phyloP scores from a whole-genome alignment of 2,797 vertebrate species.

The Danio kyathit region DNA sequence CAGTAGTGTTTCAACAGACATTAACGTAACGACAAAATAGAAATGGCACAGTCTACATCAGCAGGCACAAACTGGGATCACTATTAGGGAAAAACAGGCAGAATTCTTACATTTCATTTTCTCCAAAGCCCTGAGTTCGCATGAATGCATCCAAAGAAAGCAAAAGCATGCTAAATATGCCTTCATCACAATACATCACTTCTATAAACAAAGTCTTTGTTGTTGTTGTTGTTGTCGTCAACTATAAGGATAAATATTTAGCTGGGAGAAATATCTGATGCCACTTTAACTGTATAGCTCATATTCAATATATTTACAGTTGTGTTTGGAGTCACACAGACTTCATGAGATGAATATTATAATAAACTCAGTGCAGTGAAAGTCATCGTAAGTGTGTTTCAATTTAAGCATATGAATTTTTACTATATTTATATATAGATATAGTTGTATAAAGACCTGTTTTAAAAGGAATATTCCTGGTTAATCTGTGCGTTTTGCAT shows the following conservation, averaged over 20 bases:
- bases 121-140: constrained; percentile 42
- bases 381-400: background rate
- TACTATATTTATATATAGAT: background rate
- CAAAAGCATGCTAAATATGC: constrained; percentile 25
- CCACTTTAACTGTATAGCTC: background rate
- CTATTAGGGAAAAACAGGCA: background rate
- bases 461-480: background rate
- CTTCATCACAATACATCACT: constrained; percentile 3
- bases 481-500: background rate
- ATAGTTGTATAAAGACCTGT: background rate
- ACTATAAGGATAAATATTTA: background rate
- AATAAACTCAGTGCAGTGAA: constrained; percentile 30
- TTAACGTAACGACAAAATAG: background rate
- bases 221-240: background rate
- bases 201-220: background rate
- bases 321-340: background rate
- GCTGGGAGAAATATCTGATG: background rate
- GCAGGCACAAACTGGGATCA: constrained; percentile 30
- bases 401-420: constrained; percentile 5
- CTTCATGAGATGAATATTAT: constrained; percentile 15
- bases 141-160: constrained; percentile 8
- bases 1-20: constrained; percentile 15
- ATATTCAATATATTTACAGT: constrained; percentile 22
- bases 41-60: constrained; percentile 32
- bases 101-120: background rate